These are phyloP conservation scores for Scolopax mira DNA, from an alignment of 2,113 vertebrate genomes.

Conservation along the genomic window DNA sequence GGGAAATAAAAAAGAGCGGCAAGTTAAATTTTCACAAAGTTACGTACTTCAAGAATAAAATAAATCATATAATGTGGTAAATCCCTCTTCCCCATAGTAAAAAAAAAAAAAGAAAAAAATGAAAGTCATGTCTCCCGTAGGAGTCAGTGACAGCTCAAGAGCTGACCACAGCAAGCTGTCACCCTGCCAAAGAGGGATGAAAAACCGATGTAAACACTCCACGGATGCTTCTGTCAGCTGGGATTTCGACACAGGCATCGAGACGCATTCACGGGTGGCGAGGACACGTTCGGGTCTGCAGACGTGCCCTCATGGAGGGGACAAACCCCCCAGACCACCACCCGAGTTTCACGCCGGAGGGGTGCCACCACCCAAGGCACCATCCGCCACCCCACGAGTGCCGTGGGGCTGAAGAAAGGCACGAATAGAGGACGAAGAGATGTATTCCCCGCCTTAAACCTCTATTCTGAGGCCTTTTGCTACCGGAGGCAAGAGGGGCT, in stretches of 20 bases:
- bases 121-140: background rate
- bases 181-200: background rate
- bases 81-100: background rate
- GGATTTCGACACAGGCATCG: background rate
- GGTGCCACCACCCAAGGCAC: background rate
- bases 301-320: background rate
- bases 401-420: background rate
- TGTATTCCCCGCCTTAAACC: background rate
- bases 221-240: rapidly evolving
- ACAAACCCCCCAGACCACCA: background rate
- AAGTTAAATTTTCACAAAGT: background rate
- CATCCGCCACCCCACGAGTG: background rate
- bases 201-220: background rate
- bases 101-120: background rate
- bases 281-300: background rate
- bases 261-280: background rate
- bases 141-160: background rate
- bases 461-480: background rate
- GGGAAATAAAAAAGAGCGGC: background rate
- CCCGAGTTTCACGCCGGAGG: background rate
- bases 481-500: background rate
- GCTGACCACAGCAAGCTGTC: background rate
- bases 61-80: background rate
- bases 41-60: background rate
- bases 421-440: background rate